Base-by-base conservation (phyloP, 2,888 invertebrate genomes). In the Agrochola litura region DNA sequence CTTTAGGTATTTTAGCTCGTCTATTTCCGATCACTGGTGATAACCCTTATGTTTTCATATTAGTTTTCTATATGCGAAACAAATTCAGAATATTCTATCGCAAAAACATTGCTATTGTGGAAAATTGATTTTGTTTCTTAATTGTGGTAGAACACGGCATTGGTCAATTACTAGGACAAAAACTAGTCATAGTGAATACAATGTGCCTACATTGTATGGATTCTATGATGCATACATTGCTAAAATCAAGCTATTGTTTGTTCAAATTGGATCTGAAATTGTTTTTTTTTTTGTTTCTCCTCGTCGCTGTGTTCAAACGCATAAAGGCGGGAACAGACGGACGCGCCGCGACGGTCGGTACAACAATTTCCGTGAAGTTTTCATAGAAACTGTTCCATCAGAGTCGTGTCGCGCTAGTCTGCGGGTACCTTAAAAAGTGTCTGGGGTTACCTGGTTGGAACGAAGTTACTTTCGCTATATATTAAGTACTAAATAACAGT, bases 131-230 rank as follows among this genome's bases (percentile, higher is more conserved):
- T 30, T 6, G 22, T 64, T 56, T 4, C 25, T 8, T 61, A 54
- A 81, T 81, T n/a, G 46, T 46, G 54, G 41, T 67, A 22, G 65
- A 30, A 43, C 82, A 67, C 30, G 75, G 6, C 49, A 67, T 43
- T 0, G 46, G 46, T 52, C 4, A 71, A 77, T 77, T 54, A 63
- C 30, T 6, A 12, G 25, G 2, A n/a, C 65, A 81, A 73, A 66
- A 81, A 54, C 37, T 25, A 61, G 46, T 56, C 54, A 46, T 25
- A 37, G 52, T 65, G 52, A 19, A 46, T 4, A 61, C 52, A 41
- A 56, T 49, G 63, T 22, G 22, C 52, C 30, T 19, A 46, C 22
- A 60, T 73, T 65, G 56, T 73, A 37, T 54, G 49, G 1, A 52
- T 52, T 41, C 54, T 64, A 65, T 46, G 16, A 37, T 25, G 37